These are phyloP conservation scores for Carettochelys insculpta DNA, from an alignment of 2,113 vertebrate genomes.

Conservation along the genomic window DNA sequence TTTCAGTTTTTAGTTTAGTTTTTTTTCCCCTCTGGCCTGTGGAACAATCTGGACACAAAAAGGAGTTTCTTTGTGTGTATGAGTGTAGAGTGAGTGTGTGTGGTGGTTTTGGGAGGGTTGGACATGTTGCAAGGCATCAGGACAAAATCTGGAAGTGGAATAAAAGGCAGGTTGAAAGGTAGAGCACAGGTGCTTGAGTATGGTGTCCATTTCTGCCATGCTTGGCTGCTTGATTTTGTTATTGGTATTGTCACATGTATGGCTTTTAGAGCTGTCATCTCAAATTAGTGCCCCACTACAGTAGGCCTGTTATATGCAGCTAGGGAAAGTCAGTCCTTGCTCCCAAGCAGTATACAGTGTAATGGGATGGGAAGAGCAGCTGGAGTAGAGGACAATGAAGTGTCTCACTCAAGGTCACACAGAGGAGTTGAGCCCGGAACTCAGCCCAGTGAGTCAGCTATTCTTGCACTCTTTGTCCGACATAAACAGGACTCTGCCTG, in stretches of 20 bases:
- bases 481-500: neutral
- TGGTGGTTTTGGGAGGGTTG: too few species aligned
- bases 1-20: too few species aligned
- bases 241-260: neutral
- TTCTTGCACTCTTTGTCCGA: too few species aligned
- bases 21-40: neutral
- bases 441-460: too few species aligned
- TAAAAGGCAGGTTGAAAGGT: neutral
- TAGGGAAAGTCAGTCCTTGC: too few species aligned
- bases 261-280: accelerated
- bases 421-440: too few species aligned
- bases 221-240: neutral
- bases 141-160: neutral
- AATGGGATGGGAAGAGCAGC: neutral
- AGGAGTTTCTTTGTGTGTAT: neutral
- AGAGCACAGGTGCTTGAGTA: neutral
- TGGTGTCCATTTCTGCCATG: neutral
- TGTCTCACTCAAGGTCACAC: too few species aligned
- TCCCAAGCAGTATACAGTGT: neutral
- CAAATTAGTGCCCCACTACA: neutral
- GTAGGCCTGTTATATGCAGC: accelerated
- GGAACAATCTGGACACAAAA: too few species aligned
- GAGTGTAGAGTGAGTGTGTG: neutral
- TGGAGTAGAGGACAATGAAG: too few species aligned
- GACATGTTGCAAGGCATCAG: neutral